Percentiles rank a stretch among this genome's conserved stretches.
phyloP scores from a whole-genome alignment of 2,888 invertebrate genomes.

The Drepanosiphum platanoidis region DNA sequence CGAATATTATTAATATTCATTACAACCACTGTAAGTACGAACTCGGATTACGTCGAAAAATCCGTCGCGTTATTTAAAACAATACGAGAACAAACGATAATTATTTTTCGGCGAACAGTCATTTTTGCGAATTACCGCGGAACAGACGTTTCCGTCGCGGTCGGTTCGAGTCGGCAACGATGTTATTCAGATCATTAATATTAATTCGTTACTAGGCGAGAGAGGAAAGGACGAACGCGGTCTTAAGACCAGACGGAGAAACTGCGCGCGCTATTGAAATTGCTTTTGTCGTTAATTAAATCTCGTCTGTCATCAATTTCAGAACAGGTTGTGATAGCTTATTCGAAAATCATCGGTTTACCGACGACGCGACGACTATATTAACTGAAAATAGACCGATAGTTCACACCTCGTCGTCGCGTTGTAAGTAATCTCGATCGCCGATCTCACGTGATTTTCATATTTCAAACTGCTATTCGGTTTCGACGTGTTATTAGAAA shows the following conservation, averaged over 20 bases:
- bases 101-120: too few species aligned
- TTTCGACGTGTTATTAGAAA: too few species aligned
- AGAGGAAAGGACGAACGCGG: not conserved
- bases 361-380: not conserved
- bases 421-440: too few species aligned
- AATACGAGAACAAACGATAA: too few species aligned
- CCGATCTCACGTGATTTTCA: too few species aligned
- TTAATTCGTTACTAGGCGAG: not conserved
- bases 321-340: not conserved
- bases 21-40: too few species aligned
- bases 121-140: not conserved
- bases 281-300: slow-evolving; percentile 16
- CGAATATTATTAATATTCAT: too few species aligned
- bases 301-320: not conserved
- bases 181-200: slow-evolving; percentile 26
- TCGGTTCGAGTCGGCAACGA: not conserved
- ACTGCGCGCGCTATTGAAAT: not conserved
- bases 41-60: too few species aligned
- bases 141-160: not conserved
- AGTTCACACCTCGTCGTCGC: too few species aligned
- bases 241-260: not conserved
- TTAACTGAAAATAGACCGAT: too few species aligned
- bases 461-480: too few species aligned
- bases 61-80: too few species aligned
- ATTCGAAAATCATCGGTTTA: not conserved